Conservation (phyloP, 2,888 invertebrate genomes). For the Nudaria mundana region DNA sequence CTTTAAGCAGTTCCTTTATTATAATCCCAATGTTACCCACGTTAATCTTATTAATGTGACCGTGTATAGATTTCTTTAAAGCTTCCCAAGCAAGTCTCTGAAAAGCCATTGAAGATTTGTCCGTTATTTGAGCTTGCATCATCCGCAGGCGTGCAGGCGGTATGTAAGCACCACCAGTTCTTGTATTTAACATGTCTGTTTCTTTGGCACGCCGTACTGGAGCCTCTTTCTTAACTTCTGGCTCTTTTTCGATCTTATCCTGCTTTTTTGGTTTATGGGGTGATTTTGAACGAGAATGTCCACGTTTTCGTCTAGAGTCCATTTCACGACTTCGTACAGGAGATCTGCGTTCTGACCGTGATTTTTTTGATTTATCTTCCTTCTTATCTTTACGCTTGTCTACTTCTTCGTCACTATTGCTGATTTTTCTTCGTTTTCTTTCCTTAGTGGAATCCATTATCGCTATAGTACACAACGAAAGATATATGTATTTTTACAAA, state of each 20-base stretch:
- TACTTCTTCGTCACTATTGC: constrained; percentile 50
- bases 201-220: constrained; percentile 62
- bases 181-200: constrained; percentile 88
- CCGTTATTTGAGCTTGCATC: constrained; percentile 98
- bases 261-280: constrained; percentile 42
- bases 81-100: constrained; percentile 99
- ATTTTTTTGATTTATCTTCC: constrained; percentile 54
- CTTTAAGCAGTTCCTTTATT: constrained; percentile 93
- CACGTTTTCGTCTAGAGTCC: constrained; percentile 55
- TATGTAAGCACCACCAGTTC: constrained; percentile 97
- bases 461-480: constrained; percentile 5
- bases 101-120: constrained; percentile 96
- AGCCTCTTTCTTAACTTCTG: constrained; percentile 41
- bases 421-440: constrained; percentile 58
- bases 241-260: constrained; percentile 40
- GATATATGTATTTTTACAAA: neutral
- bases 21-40: constrained; percentile 96
- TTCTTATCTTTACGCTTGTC: constrained; percentile 46
- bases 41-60: constrained; percentile 98
- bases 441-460: constrained; percentile 56
- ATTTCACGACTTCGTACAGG: constrained; percentile 40
- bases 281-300: constrained; percentile 56
- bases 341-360: constrained; percentile 54
- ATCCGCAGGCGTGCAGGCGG: constrained; percentile 97
- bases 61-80: constrained; percentile 98